A percentile compares a stretch with the other conserved stretches of the same genome.
phyloP scores from a whole-genome alignment of 2,797 vertebrate genomes.

The Sebastes itinus region DNA sequence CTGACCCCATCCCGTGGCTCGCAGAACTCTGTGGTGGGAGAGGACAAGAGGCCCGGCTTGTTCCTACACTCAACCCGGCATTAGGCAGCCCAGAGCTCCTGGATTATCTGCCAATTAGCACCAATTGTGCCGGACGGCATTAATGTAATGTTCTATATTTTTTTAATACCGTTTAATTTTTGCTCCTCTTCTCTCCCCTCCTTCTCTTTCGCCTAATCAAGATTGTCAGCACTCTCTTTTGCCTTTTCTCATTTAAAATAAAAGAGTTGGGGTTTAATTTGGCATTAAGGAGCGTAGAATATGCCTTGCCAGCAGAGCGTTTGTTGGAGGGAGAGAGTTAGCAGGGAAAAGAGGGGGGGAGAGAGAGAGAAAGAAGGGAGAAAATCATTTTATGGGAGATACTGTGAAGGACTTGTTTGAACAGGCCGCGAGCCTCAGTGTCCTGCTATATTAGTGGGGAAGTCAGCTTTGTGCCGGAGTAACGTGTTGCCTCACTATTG shows the following conservation, averaged over 20 bases:
- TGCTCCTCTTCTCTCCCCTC: constrained; percentile 59
- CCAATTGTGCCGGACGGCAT: constrained; percentile 84
- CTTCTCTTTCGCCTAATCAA: constrained; percentile 79
- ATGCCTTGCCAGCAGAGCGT: constrained; percentile 80
- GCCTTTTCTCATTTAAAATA: constrained; percentile 85
- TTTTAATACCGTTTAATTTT: constrained; percentile 86
- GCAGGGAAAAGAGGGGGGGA: constrained; percentile 47
- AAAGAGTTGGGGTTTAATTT: constrained; percentile 85
- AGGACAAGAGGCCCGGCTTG: constrained; percentile 72
- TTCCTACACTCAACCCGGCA: constrained; percentile 75
- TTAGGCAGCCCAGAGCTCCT: constrained; percentile 78
- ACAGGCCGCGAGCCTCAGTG: constrained; percentile 77
- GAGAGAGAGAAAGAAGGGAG: constrained; percentile 69
- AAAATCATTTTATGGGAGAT: constrained; percentile 85
- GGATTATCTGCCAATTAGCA: constrained; percentile 90
- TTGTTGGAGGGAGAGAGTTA: constrained; percentile 74
- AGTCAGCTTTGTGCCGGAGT: constrained; percentile 77
- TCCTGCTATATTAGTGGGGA: constrained; percentile 77
- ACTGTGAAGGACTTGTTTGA: constrained; percentile 87
- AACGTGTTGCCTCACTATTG: constrained; percentile 79
- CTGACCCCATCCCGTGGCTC: constrained; percentile 77
- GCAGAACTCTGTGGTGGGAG: constrained; percentile 72
- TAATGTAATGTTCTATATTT: constrained; percentile 85
- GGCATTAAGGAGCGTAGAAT: constrained; percentile 83
- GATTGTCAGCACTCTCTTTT: constrained; percentile 81